Percentiles rank a stretch among this genome's conserved stretches.
Evolutionary conservation across 2,797 vertebrate species (phyloP).

Genomic region (Hapalemur alaotrensis): DNA sequence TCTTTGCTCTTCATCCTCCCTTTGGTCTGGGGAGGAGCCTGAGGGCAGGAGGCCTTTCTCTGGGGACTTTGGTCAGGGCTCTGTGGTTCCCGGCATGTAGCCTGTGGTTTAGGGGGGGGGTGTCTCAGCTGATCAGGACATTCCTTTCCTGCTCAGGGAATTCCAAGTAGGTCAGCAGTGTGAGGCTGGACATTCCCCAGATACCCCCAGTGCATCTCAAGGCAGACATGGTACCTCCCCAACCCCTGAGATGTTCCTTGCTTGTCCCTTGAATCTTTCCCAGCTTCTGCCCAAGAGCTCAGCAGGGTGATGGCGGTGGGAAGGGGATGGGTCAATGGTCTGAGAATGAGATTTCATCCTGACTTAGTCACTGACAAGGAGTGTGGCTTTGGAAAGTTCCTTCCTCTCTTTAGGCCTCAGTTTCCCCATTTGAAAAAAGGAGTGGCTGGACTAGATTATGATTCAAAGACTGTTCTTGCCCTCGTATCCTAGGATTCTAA

Average conservation of each 20-base stretch:
- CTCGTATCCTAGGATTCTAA: not conserved
- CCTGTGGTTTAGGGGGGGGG: not conserved
- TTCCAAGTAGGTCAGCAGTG: conserved; percentile 6
- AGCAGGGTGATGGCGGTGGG: not conserved
- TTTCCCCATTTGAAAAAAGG: not conserved
- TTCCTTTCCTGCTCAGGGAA: not conserved
- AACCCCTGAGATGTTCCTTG: not conserved
- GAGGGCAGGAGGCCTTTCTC: not conserved
- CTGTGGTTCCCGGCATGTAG: not conserved
- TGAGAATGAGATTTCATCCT: not conserved
- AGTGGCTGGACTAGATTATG: not conserved
- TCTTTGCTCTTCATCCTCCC: not conserved
- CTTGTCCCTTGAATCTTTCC: not conserved
- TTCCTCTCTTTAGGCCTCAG: not conserved
- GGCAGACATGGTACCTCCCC: not conserved
- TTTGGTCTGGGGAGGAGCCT: not conserved
- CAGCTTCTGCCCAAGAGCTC: not conserved
- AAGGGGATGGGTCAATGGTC: not conserved
- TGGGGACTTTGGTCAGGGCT: not conserved
- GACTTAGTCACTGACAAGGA: not conserved
- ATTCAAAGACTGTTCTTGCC: not conserved
- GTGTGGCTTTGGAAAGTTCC: not conserved
- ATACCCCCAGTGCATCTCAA: not conserved
- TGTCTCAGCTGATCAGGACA: not conserved
- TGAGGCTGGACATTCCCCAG: not conserved